Base-by-base conservation (phyloP, 2,888 invertebrate genomes). In the Eristalis arbustorum region DNA sequence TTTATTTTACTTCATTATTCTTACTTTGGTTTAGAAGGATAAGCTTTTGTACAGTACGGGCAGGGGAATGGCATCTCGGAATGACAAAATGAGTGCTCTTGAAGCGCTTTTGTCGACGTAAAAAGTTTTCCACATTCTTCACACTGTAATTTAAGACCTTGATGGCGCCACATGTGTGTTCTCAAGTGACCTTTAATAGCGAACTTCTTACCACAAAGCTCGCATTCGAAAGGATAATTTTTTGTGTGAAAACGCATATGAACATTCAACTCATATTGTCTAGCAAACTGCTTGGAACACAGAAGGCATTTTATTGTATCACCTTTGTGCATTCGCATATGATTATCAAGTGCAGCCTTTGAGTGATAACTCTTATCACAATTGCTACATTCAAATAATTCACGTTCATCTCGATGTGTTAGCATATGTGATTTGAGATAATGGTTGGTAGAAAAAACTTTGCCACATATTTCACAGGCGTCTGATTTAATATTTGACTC, bases 61-160 rank as follows among this genome's bases (percentile, higher is more conserved):
- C 90, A 89, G 11, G 89, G 88, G 61, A 83, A 89, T n/a, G 90
- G 89, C 90, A 90, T 90, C 88, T 89, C 89, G n/a, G 88, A 79
- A 79, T 89, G 89, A 40, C 82, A 88, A 67, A 88, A 89, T 0
- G 89, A 90, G 74, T 90, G 90, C 62, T 90, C 89, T 59, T 88
- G 88, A n/a, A 89, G 77, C 8, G 90, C 89, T 76, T 90, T 90
- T n/a, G 89, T 89, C 11, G 89, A 89, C 2, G 88, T 84, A 79
- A 89, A 90, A 3, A 90, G 74, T 72, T 89, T 89, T 2, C 90
- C 89, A 78, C 90, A 90, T 59, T 89, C 88, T 71, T 89, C 89
- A 72, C 90, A 90, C 75, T 90, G 89, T 6, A 89, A 57, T 63
- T 90, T 90, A 6, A 89, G 76, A 28, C 89, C 89, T 69, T 90